Conservation (phyloP, 1,140 invertebrate species). For the Cepaea nemoralis region DNA sequence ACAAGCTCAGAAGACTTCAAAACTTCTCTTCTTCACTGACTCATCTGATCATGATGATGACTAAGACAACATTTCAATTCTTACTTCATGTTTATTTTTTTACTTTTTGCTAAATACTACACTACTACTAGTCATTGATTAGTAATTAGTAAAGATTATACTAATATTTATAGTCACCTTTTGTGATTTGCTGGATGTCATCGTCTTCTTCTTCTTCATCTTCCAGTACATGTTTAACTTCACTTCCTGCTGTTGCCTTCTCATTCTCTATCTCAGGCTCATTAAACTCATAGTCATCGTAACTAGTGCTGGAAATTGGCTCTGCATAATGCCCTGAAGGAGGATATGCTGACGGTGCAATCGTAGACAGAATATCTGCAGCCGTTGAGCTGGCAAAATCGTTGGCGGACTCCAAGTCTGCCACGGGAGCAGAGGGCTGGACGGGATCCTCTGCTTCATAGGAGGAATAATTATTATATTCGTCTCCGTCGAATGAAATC, state of each 20-base stretch:
- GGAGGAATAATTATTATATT: neutral
- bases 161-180: too few relatives aligned
- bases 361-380: neutral
- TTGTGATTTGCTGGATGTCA: too few relatives aligned
- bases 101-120: too few relatives aligned
- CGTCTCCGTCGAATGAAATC: conserved; percentile 39
- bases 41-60: too few relatives aligned
- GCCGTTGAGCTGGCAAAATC: conserved; percentile 30
- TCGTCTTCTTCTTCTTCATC: too few relatives aligned
- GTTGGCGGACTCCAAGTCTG: conserved; percentile 40
- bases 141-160: too few relatives aligned
- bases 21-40: too few relatives aligned
- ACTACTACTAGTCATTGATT: too few relatives aligned
- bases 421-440: conserved; percentile 47
- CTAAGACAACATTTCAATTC: too few relatives aligned
- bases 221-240: neutral
- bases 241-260: too few relatives aligned
- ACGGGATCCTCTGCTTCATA: conserved; percentile 42
- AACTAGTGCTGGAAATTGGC: neutral
- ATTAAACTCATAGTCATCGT: neutral
- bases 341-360: neutral
- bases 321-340: neutral
- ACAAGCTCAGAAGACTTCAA: too few relatives aligned
- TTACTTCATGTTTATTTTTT: too few relatives aligned
- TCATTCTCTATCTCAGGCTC: neutral